Percentiles rank a stretch among this genome's conserved stretches.
Conservation (phyloP, 2,797 vertebrate genomes). For the Bucorvus abyssinicus region DNA sequence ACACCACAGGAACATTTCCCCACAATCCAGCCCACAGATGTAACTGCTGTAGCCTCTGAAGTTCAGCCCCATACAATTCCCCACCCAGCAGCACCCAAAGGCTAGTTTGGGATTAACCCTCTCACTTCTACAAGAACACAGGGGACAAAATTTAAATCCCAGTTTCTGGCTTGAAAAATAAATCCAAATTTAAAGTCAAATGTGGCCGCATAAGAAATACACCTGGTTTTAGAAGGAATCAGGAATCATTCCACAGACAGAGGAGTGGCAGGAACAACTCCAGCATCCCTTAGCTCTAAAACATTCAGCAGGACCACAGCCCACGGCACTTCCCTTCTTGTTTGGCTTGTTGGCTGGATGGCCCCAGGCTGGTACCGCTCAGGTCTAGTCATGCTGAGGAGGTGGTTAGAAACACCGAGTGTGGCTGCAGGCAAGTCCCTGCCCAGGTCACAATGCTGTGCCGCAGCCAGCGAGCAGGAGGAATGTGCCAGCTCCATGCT, state of each 20-base stretch:
- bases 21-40: not conserved
- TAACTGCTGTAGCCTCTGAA: not conserved
- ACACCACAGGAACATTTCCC: not conserved
- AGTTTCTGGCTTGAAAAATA: not conserved
- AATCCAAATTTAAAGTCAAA: not conserved
- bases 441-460: conserved; percentile 52
- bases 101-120: not conserved
- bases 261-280: not conserved
- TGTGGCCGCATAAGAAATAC: not conserved
- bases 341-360: conserved; percentile 68
- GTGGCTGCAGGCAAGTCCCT: conserved; percentile 61
- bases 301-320: not conserved
- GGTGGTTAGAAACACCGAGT: conserved; percentile 52
- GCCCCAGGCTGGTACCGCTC: conserved; percentile 47
- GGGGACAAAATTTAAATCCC: not conserved
- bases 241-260: not conserved
- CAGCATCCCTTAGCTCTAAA: not conserved
- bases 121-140: not conserved
- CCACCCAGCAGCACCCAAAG: not conserved
- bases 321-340: not conserved
- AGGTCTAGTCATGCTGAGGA: conserved; percentile 79
- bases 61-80: not conserved
- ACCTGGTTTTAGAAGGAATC: not conserved
- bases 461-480: conserved; percentile 54
- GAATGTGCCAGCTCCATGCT: conserved; percentile 65